Evolutionary conservation across 2,113 vertebrate species (phyloP).

Genomic region (Leucosticte australis): DNA sequence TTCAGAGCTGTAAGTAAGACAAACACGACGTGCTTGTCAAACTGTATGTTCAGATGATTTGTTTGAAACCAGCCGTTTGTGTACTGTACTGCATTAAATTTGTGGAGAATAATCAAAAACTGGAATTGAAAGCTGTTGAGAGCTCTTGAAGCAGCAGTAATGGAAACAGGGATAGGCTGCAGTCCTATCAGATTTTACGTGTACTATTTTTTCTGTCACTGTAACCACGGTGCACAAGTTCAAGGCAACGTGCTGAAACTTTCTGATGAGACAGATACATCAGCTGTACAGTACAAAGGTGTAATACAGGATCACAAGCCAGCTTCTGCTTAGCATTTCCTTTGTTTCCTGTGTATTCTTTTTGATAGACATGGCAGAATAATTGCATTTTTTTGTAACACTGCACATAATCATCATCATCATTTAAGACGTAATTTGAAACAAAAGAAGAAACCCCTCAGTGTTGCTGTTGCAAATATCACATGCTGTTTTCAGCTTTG

Average conservation of each 20-base stretch:
- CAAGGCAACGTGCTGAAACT: not conserved
- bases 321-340: not conserved
- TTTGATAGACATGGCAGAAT: conserved; percentile 10
- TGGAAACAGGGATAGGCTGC: not conserved
- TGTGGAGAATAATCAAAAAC: conserved; percentile 20
- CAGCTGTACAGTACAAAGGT: not conserved
- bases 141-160: conserved; percentile 26
- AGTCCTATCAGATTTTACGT: conserved; percentile 17
- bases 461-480: not conserved
- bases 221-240: not conserved
- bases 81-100: not conserved
- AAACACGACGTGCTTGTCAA: conserved; percentile 2
- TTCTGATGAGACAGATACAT: not conserved
- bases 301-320: not conserved
- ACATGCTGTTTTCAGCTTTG: not conserved
- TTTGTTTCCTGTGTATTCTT: conserved; percentile 5
- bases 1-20: conserved; percentile 5
- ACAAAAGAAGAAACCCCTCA: not conserved
- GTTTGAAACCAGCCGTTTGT: not conserved
- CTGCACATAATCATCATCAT: not conserved
- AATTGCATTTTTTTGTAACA: conserved; percentile 16
- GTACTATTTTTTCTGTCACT: conserved; percentile 7
- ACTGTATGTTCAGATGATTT: not conserved
- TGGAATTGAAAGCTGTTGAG: conserved; percentile 15
- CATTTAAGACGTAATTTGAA: not conserved